Evolutionary conservation across 2,113 vertebrate species (phyloP).

Genomic region (Mandrillus leucophaeus): DNA sequence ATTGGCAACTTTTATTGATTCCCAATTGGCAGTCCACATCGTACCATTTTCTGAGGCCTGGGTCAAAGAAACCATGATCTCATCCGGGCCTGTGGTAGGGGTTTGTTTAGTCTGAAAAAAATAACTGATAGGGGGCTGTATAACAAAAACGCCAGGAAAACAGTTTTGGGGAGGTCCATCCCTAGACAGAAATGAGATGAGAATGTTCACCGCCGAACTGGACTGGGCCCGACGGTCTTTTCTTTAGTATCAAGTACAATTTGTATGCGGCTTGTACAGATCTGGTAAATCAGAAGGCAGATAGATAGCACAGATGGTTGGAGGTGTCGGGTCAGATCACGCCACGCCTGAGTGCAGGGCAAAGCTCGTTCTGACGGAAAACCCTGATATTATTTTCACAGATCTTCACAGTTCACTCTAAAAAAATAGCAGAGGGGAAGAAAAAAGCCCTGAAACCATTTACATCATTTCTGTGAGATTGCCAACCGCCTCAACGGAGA

Average conservation of each 20-base stretch:
- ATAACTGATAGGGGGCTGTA: background rate
- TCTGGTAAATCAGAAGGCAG: constrained; percentile 98
- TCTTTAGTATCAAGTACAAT: constrained; percentile 96
- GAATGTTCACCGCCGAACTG: background rate
- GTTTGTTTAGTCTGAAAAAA: constrained; percentile 36
- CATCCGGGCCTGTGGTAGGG: background rate
- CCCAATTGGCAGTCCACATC: constrained; percentile 21
- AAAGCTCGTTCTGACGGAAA: constrained; percentile 98
- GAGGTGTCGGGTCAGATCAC: constrained; percentile 99
- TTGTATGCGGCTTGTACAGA: constrained; percentile 91
- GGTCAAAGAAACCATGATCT: constrained; percentile 3
- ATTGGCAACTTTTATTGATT: constrained; percentile 64
- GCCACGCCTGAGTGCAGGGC: constrained; percentile 95
- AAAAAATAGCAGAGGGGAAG: constrained; percentile 61
- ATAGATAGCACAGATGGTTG: constrained; percentile 99
- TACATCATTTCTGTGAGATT: constrained; percentile 58
- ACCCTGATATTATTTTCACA: constrained; percentile 98
- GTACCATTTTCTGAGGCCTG: constrained; percentile 27
- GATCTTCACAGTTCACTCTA: constrained; percentile 88
- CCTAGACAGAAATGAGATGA: background rate
- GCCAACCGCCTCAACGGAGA: background rate
- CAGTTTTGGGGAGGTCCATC: background rate
- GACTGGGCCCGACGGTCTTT: constrained; percentile 78
- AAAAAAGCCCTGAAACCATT: constrained; percentile 51
- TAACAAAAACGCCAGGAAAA: background rate